Evolutionary conservation across 2,113 vertebrate species (phyloP).

Genomic region (Dolichotis patagonum): DNA sequence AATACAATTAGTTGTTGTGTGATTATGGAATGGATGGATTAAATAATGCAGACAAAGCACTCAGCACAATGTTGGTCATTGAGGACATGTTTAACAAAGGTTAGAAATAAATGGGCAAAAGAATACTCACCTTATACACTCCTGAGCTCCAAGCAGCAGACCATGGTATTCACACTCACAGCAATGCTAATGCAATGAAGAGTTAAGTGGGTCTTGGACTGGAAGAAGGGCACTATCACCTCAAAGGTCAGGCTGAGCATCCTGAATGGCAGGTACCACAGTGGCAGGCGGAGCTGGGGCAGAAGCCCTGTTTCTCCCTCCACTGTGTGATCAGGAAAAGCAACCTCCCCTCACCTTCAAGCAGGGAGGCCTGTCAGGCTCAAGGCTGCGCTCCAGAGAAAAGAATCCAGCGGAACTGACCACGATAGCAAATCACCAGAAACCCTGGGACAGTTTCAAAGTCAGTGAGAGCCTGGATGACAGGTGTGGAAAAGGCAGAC

Average conservation of each 20-base stretch:
- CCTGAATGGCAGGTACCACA: neutral
- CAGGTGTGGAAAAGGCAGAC: neutral
- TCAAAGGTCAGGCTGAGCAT: neutral
- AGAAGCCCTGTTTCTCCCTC: neutral
- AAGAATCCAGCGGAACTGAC: neutral
- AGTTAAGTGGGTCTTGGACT: neutral
- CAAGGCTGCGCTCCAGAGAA: neutral
- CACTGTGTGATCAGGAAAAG: neutral
- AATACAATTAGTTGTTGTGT: neutral
- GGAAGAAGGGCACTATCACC: neutral
- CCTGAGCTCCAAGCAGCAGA: neutral
- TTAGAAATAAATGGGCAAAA: constrained; percentile 27
- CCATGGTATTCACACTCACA: neutral
- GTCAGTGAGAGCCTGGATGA: neutral
- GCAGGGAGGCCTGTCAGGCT: neutral
- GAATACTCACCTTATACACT: neutral
- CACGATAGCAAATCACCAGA: neutral
- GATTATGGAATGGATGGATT: neutral
- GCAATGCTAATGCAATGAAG: neutral
- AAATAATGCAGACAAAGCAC: neutral
- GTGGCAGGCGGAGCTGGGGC: neutral
- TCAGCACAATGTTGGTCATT: neutral
- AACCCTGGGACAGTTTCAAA: neutral
- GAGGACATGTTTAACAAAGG: neutral
- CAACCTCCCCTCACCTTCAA: neutral